Conservation (phyloP, 2,113 vertebrate genomes). For the Myiopsitta monachus region DNA sequence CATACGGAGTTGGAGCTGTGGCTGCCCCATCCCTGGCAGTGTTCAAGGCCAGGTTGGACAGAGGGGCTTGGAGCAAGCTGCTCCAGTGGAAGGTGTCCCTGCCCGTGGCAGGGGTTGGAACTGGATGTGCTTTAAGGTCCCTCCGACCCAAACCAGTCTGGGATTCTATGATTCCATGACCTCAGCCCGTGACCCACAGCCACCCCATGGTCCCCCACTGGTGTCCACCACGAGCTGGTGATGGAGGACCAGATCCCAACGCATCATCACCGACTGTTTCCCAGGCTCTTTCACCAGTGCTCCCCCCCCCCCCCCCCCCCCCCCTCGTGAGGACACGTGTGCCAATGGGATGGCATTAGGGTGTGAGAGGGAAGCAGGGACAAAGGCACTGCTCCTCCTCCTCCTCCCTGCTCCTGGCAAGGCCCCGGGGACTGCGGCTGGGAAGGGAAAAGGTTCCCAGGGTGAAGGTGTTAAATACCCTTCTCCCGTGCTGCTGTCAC, state of each 20-base stretch:
- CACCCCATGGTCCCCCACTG: accelerated
- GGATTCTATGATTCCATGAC: background rate
- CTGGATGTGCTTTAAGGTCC: background rate
- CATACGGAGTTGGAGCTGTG: background rate
- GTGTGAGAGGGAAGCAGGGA: background rate
- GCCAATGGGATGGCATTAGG: background rate
- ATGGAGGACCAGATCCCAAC: background rate
- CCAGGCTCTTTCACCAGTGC: background rate
- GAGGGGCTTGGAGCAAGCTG: background rate
- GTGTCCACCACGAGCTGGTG: background rate
- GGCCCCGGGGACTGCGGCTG: background rate
- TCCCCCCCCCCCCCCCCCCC: background rate
- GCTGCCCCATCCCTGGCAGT: background rate
- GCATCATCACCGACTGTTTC: accelerated
- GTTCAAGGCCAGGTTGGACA: background rate
- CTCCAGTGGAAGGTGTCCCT: background rate
- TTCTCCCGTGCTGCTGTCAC: slow-evolving; percentile 57
- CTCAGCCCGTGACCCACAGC: accelerated
- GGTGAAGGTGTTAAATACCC: slow-evolving; percentile 39
- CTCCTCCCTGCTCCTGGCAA: background rate
- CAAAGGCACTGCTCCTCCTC: background rate
- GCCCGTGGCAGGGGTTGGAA: background rate
- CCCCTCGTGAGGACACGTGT: accelerated
- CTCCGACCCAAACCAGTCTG: background rate
- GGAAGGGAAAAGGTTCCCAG: slow-evolving; percentile 31